Evolutionary conservation across 2,797 vertebrate species (phyloP), one percentile per base, ranked within the genome.

Genomic region (Phrynocephalus vlangalii): DNA sequence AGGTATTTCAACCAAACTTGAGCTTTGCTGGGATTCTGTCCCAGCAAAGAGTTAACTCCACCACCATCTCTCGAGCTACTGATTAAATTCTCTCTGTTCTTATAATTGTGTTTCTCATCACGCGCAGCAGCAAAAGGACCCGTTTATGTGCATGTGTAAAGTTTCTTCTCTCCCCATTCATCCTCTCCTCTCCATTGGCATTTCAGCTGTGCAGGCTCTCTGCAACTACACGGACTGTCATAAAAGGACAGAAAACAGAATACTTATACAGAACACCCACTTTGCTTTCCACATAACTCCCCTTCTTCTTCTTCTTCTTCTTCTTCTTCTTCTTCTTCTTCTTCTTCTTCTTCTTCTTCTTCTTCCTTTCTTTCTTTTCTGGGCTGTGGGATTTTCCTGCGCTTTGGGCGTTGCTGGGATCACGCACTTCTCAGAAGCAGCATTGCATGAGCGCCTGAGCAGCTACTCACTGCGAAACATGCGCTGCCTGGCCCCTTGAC

Each of bases 91-190:
- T 79, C 92, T 94, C 87, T 66, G 87, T 94, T 95, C 92, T 96
- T 96, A 94, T 93, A 93, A 97, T 97, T 96, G 95, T 95, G 96
- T 95, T 97, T 96, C 96, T 95, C 70, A 92, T 97, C 96, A 96
- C 95, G 94, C 92, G 63, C 96, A 13, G 93, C 68, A 56, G 38
- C 38, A 92, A 93, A 96, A 91, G 95, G 91, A 63, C 93, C 95
- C 92, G 1, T 88, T 93, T 86, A 95, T 96, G 95, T 93, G 96
- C 38, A 28, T 82, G 20, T 56, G 28, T 71, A 93, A 95, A 95
- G 94, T 94, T 93, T 91, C 87, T 87, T 91, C 50, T 88, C 84
- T 88, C 60, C 78, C 79, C 56, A 44, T 33, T 79, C 82, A 1
- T 30, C 38, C 70, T 22, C 38, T 22, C 3, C 52, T 24, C 93